Conservation (phyloP, 1,140 invertebrate species). For the Plectus sambesii region DNA sequence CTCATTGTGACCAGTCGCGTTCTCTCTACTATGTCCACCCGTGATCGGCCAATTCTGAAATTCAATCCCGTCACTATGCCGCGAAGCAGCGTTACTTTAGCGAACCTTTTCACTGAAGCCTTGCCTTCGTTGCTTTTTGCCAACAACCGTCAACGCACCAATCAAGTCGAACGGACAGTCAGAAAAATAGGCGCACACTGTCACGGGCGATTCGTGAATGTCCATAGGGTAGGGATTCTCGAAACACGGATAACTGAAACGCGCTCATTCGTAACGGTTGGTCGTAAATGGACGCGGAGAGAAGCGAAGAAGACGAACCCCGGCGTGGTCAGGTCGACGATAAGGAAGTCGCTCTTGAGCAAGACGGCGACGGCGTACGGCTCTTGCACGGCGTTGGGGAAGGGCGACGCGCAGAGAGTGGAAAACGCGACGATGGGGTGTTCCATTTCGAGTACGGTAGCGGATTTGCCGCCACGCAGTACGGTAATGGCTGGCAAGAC, state of each 20-base stretch:
- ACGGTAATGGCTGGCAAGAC: slow-evolving; percentile 60
- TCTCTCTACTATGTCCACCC: slow-evolving; percentile 39
- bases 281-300: too few relatives aligned
- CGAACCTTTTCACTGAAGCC: slow-evolving; percentile 79
- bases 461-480: slow-evolving; percentile 83
- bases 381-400: slow-evolving; percentile 71
- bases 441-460: slow-evolving; percentile 96
- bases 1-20: slow-evolving; percentile 45
- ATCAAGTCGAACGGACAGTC: slow-evolving; percentile 95
- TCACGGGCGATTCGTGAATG: slow-evolving; percentile 90
- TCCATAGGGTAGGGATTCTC: slow-evolving; percentile 99
- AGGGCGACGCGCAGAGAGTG: slow-evolving; percentile 70
- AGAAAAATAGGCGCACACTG: slow-evolving; percentile 84
- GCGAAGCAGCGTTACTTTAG: slow-evolving; percentile 1
- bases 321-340: slow-evolving; percentile 81
- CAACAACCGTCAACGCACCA: slow-evolving; percentile 78
- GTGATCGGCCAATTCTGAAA: slow-evolving; percentile 37
- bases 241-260: slow-evolving; percentile 77
- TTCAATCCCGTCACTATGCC: background rate
- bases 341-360: slow-evolving; percentile 90
- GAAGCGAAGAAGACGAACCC: slow-evolving; percentile 51
- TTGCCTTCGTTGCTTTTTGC: slow-evolving; percentile 58
- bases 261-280: too few relatives aligned
- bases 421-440: slow-evolving; percentile 95
- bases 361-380: slow-evolving; percentile 93